Percentiles rank a stretch among this genome's conserved stretches.
Conservation (phyloP, 2,888 invertebrate species). For the Cordilura impudica region DNA sequence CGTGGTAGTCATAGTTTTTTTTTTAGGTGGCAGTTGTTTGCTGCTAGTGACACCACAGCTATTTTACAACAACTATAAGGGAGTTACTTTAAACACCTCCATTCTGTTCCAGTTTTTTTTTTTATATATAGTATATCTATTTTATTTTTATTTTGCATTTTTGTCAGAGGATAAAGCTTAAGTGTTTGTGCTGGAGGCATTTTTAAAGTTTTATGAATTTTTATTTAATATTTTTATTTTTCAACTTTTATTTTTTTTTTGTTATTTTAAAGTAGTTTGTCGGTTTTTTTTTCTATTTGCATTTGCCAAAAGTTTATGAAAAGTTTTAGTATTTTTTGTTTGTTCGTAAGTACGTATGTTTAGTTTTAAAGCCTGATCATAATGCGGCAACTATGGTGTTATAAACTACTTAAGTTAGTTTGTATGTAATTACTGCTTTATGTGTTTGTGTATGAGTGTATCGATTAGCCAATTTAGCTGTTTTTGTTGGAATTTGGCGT, state of each 20-base stretch:
- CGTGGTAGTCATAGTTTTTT: not conserved
- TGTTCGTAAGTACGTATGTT: not conserved
- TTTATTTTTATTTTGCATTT: not conserved
- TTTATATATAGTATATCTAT: slow-evolving; percentile 21
- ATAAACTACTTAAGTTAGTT: slow-evolving; percentile 44
- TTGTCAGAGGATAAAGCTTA: slow-evolving; percentile 58
- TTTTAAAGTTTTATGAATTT: slow-evolving; percentile 48
- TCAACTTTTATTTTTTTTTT: not conserved
- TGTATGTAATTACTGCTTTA: too few relatives aligned
- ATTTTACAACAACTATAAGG: slow-evolving; percentile 11
- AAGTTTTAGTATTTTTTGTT: slow-evolving; percentile 30
- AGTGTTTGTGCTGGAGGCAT: slow-evolving; percentile 59
- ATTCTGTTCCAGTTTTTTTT: slow-evolving; percentile 9
- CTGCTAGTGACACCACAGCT: slow-evolving; percentile 44
- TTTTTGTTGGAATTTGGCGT: too few relatives aligned
- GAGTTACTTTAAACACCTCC: slow-evolving; percentile 21
- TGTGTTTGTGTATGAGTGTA: too few relatives aligned
- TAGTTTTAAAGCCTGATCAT: slow-evolving; percentile 36
- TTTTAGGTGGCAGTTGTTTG: not conserved
- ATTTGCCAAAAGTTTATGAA: slow-evolving; percentile 44
- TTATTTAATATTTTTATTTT: slow-evolving; percentile 14
- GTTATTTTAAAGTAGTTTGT: slow-evolving; percentile 28
- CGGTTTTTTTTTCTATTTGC: slow-evolving; percentile 23
- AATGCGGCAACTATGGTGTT: slow-evolving; percentile 43
- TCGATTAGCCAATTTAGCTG: too few relatives aligned